Conservation (phyloP, 2,797 vertebrate species). For the Paedocypris micromegethes region DNA sequence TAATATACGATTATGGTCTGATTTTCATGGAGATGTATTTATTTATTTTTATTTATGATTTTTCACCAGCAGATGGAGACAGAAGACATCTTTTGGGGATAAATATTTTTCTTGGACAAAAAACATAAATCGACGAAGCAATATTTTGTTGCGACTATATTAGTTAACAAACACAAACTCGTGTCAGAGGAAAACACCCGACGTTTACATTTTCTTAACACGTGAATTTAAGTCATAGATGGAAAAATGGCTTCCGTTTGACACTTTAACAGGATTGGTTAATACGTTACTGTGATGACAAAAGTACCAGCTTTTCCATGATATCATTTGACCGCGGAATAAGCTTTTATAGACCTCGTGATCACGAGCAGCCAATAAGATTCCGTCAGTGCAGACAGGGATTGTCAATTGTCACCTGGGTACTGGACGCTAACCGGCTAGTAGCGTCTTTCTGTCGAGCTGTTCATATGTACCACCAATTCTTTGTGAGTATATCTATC, state of each 20-base stretch:
- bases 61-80: slow-evolving; percentile 18
- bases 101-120: no score
- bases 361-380: neutral
- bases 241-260: no score
- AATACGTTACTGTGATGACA: neutral
- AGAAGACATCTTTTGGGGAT: neutral
- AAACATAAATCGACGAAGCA: no score
- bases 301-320: neutral
- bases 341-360: neutral
- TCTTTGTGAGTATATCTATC: slow-evolving; percentile 34
- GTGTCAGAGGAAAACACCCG: no score
- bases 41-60: no score
- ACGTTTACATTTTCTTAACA: no score
- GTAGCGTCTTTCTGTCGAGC: slow-evolving; percentile 28
- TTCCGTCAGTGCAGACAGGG: neutral
- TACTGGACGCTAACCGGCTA: slow-evolving; percentile 36
- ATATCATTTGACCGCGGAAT: neutral
- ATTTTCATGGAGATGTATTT: no score
- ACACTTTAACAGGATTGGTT: neutral
- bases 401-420: slow-evolving; percentile 35
- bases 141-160: no score
- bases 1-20: no score
- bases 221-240: no score
- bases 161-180: no score
- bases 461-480: slow-evolving; percentile 30